Evolutionary conservation across 2,797 vertebrate genomes (phyloP).

Genomic region (Cyclopterus lumpus): DNA sequence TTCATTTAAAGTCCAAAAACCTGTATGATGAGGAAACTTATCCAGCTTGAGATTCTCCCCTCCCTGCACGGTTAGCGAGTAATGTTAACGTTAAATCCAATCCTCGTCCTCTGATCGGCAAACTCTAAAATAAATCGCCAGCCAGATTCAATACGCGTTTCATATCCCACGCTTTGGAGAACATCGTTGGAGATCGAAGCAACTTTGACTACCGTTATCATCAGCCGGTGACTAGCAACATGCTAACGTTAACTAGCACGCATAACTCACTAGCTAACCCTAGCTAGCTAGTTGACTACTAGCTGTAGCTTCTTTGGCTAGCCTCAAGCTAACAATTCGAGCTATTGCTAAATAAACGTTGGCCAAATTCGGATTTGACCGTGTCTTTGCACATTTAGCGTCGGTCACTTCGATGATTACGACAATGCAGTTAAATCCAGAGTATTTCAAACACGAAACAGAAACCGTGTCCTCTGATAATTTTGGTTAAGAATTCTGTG

Average conservation of each 20-base stretch:
- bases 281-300: conserved; percentile 76
- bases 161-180: conserved; percentile 51
- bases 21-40: conserved; percentile 86
- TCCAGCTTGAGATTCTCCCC: conserved; percentile 86
- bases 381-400: conserved; percentile 50
- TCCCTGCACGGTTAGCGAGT: conserved; percentile 80
- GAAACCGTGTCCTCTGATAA: conserved; percentile 81
- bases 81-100: conserved; percentile 76
- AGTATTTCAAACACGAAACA: conserved; percentile 57
- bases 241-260: conserved; percentile 79
- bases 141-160: conserved; percentile 51
- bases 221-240: conserved; percentile 79
- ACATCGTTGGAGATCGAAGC: conserved; percentile 47
- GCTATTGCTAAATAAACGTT: conserved; percentile 80
- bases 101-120: conserved; percentile 69
- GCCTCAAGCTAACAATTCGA: conserved; percentile 78
- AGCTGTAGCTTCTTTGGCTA: conserved; percentile 71
- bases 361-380: conserved; percentile 72
- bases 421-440: conserved; percentile 39
- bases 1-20: conserved; percentile 90
- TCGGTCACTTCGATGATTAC: conserved; percentile 54
- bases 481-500: conserved; percentile 85
- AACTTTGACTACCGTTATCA: conserved; percentile 64
- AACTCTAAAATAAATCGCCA: conserved; percentile 69
- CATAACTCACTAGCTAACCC: conserved; percentile 77